Conservation (phyloP, 2,113 vertebrate genomes). For the Pedetes capensis region DNA sequence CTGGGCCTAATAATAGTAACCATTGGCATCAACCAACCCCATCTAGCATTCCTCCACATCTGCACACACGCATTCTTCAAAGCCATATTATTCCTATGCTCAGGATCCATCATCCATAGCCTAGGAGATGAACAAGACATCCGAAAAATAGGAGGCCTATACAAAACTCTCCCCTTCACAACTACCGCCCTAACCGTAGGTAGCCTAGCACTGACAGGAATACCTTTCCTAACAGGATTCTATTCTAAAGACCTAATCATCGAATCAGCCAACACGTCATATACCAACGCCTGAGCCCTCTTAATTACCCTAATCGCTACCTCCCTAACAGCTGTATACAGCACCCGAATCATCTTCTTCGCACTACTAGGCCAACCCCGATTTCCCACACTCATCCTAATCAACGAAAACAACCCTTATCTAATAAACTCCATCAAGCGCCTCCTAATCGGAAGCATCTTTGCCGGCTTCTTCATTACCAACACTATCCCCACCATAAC, state of each 20-base stretch:
- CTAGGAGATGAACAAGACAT: not conserved
- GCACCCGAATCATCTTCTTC: not conserved
- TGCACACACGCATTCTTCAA: too few species aligned
- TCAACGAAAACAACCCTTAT: not conserved
- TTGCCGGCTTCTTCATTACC: not conserved
- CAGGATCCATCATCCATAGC: not conserved
- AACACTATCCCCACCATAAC: not conserved
- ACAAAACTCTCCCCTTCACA: not conserved
- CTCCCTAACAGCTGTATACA: not conserved
- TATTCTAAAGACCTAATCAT: not conserved
- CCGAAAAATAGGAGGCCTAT: not conserved
- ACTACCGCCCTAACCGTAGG: not conserved
- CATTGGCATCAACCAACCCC: not conserved
- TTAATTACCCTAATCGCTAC: not conserved
- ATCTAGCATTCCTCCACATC: not conserved
- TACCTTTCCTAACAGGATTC: not conserved
- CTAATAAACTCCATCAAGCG: not conserved
- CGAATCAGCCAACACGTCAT: accelerated
- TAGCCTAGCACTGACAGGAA: not conserved
- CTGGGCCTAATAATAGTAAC: not conserved
- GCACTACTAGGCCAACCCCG: not conserved
- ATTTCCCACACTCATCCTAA: too few species aligned
- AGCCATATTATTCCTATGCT: not conserved
- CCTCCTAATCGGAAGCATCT: not conserved
- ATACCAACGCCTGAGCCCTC: not conserved